phyloP scores from a whole-genome alignment of 1,140 invertebrate species.

The Hyphantria cunea region DNA sequence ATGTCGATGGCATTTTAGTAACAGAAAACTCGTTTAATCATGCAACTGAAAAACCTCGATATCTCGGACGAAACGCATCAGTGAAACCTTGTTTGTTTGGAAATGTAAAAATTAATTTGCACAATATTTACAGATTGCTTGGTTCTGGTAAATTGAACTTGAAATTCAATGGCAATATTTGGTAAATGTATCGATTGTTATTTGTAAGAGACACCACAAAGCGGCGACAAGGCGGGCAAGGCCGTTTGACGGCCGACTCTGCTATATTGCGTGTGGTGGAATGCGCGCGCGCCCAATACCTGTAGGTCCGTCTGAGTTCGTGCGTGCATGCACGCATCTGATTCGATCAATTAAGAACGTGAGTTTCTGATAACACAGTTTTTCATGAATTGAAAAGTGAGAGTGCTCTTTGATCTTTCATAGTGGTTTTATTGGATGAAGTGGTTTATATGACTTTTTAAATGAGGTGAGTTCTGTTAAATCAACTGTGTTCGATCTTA shows the following conservation, averaged over 20 bases:
- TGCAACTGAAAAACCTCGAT: too few relatives aligned
- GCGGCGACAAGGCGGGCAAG: constrained; percentile 47
- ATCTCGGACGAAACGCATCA: too few relatives aligned
- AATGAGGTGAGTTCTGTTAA: constrained; percentile 6
- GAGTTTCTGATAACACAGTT: constrained; percentile 1
- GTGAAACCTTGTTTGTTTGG: too few relatives aligned
- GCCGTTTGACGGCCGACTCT: constrained; percentile 44
- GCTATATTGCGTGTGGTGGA: constrained; percentile 44
- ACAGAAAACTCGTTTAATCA: too few relatives aligned
- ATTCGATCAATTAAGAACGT: neutral
- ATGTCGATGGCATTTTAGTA: too few relatives aligned
- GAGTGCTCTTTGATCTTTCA: constrained; percentile 13
- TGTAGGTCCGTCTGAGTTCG: constrained; percentile 11
- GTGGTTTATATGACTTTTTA: constrained; percentile 10
- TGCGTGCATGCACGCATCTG: constrained; percentile 41
- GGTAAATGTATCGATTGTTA: constrained; percentile 17
- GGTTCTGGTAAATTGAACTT: constrained; percentile 7
- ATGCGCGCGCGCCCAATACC: constrained; percentile 47
- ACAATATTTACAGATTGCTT: too few relatives aligned
- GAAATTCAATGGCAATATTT: constrained; percentile 19
- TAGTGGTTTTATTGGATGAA: constrained; percentile 3
- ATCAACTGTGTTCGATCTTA: too few relatives aligned
- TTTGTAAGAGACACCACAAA: constrained; percentile 8
- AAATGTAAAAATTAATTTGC: too few relatives aligned
- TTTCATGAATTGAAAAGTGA: constrained; percentile 2